Evolutionary conservation across 2,888 invertebrate species (phyloP).

Genomic region (Opisthograptis luteolata): DNA sequence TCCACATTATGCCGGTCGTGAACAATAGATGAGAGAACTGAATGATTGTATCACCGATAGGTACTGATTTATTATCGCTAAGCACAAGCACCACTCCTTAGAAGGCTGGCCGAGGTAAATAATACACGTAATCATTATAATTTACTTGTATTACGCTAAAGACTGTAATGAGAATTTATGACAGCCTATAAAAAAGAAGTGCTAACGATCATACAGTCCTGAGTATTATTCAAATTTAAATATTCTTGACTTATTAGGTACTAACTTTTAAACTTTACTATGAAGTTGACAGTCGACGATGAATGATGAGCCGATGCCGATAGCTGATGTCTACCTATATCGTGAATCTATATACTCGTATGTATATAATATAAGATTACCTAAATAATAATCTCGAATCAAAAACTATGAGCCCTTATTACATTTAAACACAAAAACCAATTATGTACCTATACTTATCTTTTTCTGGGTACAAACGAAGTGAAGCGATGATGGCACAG

Average conservation of each 20-base stretch:
- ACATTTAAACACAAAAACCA: too few relatives aligned
- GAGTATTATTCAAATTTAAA: not conserved
- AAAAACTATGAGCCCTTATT: too few relatives aligned
- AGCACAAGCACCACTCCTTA: conserved; percentile 44
- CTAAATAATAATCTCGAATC: too few relatives aligned
- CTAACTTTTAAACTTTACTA: not conserved
- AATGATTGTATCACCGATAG: conserved; percentile 60
- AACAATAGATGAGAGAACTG: conserved; percentile 65
- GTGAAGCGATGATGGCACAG: too few relatives aligned
- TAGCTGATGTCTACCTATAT: too few relatives aligned
- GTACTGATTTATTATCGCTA: conserved; percentile 57
- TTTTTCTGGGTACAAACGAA: too few relatives aligned
- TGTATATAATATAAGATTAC: too few relatives aligned
- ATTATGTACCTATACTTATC: too few relatives aligned
- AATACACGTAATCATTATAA: conserved; percentile 33
- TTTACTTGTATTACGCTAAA: conserved; percentile 25
- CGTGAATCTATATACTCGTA: too few relatives aligned
- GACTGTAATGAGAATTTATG: conserved; percentile 20
- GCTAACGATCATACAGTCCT: not conserved
- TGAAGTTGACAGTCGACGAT: not conserved
- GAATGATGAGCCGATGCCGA: not conserved
- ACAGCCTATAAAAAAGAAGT: conserved; percentile 3
- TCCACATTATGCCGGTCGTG: conserved; percentile 47
- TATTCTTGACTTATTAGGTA: not conserved
- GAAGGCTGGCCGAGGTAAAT: conserved; percentile 34